phyloP scores from a whole-genome alignment of 2,888 invertebrate genomes.

The Lissonota sp. region DNA sequence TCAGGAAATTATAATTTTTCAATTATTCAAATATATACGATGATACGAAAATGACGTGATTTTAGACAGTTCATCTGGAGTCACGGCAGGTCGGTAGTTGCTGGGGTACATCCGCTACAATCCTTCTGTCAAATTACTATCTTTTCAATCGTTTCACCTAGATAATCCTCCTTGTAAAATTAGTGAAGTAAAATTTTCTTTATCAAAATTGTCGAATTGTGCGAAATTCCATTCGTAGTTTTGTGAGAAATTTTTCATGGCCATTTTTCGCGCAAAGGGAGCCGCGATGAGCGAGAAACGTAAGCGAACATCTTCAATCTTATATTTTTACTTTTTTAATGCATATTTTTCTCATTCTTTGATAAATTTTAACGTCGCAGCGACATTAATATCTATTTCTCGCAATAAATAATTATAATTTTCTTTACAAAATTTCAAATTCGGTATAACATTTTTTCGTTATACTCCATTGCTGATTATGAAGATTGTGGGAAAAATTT shows the following conservation, averaged over 20 bases:
- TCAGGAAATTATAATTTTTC: no score
- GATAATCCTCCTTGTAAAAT: constrained; percentile 52
- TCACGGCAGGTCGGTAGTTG: constrained; percentile 59
- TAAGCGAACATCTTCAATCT: constrained; percentile 46
- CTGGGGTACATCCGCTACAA: constrained; percentile 60
- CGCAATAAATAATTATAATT: no score
- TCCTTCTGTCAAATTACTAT: constrained; percentile 66
- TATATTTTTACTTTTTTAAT: constrained; percentile 50
- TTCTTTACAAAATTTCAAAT: no score
- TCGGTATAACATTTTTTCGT: no score
- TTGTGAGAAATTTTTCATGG: background rate
- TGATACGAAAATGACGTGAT: constrained; percentile 25
- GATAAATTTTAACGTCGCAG: background rate
- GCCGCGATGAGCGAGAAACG: constrained; percentile 41
- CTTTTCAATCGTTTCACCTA: constrained; percentile 59
- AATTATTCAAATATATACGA: background rate
- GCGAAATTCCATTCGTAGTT: background rate
- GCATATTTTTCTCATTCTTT: constrained; percentile 31
- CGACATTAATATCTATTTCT: constrained; percentile 15
- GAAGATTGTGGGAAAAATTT: no score
- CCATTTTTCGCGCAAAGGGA: constrained; percentile 1
- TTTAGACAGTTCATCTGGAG: constrained; percentile 24
- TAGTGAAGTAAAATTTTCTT: constrained; percentile 36
- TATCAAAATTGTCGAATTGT: constrained; percentile 9
- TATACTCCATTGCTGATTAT: no score